Evolutionary conservation across 1,140 invertebrate species (phyloP), one percentile per base, ranked within the genome.

Genomic region (Zaprionus taronus): DNA sequence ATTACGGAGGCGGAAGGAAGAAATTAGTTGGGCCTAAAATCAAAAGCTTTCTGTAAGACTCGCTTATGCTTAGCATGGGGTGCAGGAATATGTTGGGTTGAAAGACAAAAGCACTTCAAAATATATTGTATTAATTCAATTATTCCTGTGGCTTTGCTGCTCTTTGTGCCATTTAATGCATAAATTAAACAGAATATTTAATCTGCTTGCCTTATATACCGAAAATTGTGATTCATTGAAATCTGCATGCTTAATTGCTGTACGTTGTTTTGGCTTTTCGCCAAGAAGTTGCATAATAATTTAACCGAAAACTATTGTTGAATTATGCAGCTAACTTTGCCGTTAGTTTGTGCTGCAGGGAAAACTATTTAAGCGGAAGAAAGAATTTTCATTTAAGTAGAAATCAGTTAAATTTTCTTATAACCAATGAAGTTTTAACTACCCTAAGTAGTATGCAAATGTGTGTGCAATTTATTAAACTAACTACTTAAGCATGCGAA

Each of bases 401-500:
- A 74, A 69, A 74, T 74, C 65, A 38, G 57, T 62, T 55, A 26
- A 63, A 57, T 63, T 63, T 36, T 15, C 17, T 47, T 36, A 22
- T 14, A 47, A 56, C n/a, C 26, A 56, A n/a, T 41, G 38, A 63
- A 70, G 72, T 70, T 74, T 63, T 34, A 55, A 58, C 55, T 56
- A 60, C 1, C 26, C n/a, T 62, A 36, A 53, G 17, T 28, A 60
- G 26, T 11, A 53, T 14, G 12, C 14, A 26, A 20, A 53, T 7
- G 34, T 47, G 51, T 9, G n/a, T 89, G 85, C 81, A 89, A 84
- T 84, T 90, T 89, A 89, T 90, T 90, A 89, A 89, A 81, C 84
- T 73, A 90, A 90, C 85, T 90, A 89, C 81, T 89, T 84, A 79
- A 78, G 81, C 81, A 90, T 84, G 79, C 68, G 69, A 90, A 84